A percentile compares a stretch with the other conserved stretches of the same genome.
Evolutionary conservation across 2,113 vertebrate genomes (phyloP).

Genomic region (Copsychus sechellarum): DNA sequence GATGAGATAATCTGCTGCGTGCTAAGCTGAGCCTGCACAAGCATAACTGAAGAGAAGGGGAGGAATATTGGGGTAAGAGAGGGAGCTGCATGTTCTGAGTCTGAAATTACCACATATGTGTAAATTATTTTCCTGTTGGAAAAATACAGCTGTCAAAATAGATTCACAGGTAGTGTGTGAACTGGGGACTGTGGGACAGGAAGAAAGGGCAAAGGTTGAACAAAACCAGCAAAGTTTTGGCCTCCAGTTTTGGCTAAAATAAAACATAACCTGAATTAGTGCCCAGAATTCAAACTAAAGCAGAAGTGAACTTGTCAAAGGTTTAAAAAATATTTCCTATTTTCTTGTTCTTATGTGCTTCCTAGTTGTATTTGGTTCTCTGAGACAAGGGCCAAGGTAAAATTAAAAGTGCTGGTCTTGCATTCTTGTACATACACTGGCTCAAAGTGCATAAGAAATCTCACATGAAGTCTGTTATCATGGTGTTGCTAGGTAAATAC

Average conservation of each 20-base stretch:
- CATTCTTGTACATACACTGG: not conserved
- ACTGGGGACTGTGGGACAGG: not conserved
- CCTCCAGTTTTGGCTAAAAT: conserved; percentile 40
- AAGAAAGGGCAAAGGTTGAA: conserved; percentile 30
- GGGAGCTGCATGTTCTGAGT: not conserved
- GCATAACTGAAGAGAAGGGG: not conserved
- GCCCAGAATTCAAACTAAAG: conserved; percentile 24
- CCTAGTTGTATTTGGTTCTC: not conserved
- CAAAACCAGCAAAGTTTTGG: conserved; percentile 11
- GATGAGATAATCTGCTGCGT: not conserved
- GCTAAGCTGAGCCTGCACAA: not conserved
- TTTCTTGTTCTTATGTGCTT: conserved; percentile 25
- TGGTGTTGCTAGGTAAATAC: not conserved
- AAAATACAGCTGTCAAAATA: conserved; percentile 61
- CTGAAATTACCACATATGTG: not conserved
- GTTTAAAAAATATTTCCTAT: conserved; percentile 34
- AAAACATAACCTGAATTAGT: not conserved
- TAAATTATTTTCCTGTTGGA: conserved; percentile 22
- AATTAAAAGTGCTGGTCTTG: conserved; percentile 7
- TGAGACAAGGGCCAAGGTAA: conserved; percentile 15
- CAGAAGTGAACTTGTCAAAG: conserved; percentile 42
- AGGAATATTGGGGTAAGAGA: not conserved
- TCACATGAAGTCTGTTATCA: not conserved
- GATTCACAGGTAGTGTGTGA: conserved; percentile 30
- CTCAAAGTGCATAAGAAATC: not conserved